A percentile compares a stretch with the other conserved stretches of the same genome.
Evolutionary conservation across 2,797 vertebrate species (phyloP).

Genomic region (Rhinichthys osculus): DNA sequence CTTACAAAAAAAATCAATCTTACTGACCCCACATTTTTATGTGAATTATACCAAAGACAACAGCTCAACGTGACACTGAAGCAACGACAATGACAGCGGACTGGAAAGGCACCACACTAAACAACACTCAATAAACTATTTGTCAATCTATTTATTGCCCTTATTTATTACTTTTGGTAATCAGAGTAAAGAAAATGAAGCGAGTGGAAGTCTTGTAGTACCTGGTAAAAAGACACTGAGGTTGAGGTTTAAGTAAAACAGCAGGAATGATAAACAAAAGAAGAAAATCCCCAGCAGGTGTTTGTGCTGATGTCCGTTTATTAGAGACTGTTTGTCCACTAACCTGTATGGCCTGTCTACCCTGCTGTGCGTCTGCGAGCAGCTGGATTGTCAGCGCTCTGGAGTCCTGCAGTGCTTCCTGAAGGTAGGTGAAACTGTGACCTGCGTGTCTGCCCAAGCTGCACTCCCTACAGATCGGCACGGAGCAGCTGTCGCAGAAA

Average conservation of each 20-base stretch:
- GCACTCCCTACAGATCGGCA: conserved; percentile 97
- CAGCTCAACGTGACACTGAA: conserved; percentile 6
- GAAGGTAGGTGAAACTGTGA: conserved; percentile 90
- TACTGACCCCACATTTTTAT: background rate
- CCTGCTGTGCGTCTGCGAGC: conserved; percentile 94
- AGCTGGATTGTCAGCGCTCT: conserved; percentile 95
- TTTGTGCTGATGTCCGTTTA: background rate
- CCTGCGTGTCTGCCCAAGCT: conserved; percentile 88
- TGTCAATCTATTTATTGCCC: background rate
- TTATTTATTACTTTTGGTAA: background rate
- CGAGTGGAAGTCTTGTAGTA: background rate
- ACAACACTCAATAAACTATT: background rate
- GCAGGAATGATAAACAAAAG: background rate
- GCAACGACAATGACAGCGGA: background rate
- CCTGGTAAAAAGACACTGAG: background rate
- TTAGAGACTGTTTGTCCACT: conserved; percentile 46
- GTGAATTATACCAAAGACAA: background rate
- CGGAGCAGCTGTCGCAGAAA: conserved; percentile 95
- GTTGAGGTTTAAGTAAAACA: background rate
- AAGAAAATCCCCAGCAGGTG: background rate
- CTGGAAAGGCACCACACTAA: background rate
- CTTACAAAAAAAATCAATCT: no score
- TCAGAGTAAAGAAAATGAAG: background rate
- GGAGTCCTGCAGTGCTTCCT: conserved; percentile 95
- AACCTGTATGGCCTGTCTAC: conserved; percentile 97